Conservation (phyloP, 2,113 vertebrate genomes). For the Ophthalmolycus amberensis region DNA sequence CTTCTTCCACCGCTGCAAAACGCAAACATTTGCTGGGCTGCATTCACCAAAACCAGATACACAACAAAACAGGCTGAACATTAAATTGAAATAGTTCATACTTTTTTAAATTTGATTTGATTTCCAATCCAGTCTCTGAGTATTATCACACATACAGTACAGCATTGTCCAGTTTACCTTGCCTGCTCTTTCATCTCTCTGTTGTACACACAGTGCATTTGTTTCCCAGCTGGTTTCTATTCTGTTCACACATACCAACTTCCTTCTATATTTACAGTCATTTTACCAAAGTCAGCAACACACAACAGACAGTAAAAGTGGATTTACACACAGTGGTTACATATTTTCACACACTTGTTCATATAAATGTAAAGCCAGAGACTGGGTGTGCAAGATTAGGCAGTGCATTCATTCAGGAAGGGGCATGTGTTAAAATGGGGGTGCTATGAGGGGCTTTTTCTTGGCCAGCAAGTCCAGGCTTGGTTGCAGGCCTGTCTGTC, state of each 20-base stretch:
- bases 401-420: slow-evolving; percentile 65
- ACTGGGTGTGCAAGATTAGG: slow-evolving; percentile 25
- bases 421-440: slow-evolving; percentile 64
- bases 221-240: not conserved
- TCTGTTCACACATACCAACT: not conserved
- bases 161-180: slow-evolving; percentile 5
- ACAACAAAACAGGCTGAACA: not conserved
- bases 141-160: not conserved
- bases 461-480: slow-evolving; percentile 83
- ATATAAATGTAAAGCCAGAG: slow-evolving; percentile 21
- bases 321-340: not conserved
- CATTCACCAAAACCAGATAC: not conserved
- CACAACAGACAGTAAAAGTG: slow-evolving; percentile 15
- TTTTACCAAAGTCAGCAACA: not conserved
- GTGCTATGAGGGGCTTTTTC: slow-evolving; percentile 75
- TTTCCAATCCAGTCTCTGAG: not conserved
- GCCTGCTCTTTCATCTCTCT: slow-evolving; percentile 4
- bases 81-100: not conserved
- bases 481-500: slow-evolving; percentile 79
- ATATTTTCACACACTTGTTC: slow-evolving; percentile 13
- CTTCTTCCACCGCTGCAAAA: not conserved
- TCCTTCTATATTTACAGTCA: not conserved
- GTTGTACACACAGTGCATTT: slow-evolving; percentile 1
- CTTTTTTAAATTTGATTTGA: not conserved
- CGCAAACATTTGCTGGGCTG: not conserved